phyloP scores from a whole-genome alignment of 2,113 vertebrate species.

The Scophthalmus maximus region DNA sequence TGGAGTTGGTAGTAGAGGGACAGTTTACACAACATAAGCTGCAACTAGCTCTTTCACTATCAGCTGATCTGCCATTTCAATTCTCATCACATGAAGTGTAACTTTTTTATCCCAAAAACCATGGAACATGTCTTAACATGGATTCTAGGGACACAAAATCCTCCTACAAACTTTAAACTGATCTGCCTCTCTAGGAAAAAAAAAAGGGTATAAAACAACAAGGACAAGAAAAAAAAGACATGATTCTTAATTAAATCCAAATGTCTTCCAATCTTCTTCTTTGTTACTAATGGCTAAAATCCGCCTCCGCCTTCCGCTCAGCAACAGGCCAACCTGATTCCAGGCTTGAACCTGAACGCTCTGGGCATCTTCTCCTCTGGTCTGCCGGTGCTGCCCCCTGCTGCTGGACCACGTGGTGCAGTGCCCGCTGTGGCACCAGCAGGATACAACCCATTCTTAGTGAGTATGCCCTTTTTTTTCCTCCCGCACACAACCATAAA shows the following conservation, averaged over 20 bases:
- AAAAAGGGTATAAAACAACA: not conserved
- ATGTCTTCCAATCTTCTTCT: not conserved
- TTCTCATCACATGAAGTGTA: not conserved
- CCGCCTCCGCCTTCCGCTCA: conserved; percentile 47
- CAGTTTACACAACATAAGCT: not conserved
- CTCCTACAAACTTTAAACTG: not conserved
- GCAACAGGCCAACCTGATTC: conserved; percentile 96
- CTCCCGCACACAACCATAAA: not conserved
- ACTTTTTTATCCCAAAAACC: too few species aligned
- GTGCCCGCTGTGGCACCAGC: conserved; percentile 75
- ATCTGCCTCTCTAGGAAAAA: too few species aligned
- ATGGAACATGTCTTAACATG: too few species aligned
- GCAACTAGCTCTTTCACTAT: not conserved
- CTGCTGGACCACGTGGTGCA: conserved; percentile 84
- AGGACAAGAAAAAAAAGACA: not conserved
- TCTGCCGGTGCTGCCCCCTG: conserved; percentile 87
- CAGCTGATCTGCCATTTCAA: not conserved
- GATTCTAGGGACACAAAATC: not conserved
- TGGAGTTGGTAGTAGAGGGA: not conserved
- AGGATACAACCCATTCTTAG: conserved; percentile 90
- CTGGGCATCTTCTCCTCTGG: conserved; percentile 96
- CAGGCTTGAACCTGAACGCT: conserved; percentile 93
- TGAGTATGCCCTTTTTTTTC: conserved; percentile 77
- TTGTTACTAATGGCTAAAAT: not conserved
- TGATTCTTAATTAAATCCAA: not conserved